Evolutionary conservation across 2,797 vertebrate genomes (phyloP).

Genomic region (Decapterus maruadsi): DNA sequence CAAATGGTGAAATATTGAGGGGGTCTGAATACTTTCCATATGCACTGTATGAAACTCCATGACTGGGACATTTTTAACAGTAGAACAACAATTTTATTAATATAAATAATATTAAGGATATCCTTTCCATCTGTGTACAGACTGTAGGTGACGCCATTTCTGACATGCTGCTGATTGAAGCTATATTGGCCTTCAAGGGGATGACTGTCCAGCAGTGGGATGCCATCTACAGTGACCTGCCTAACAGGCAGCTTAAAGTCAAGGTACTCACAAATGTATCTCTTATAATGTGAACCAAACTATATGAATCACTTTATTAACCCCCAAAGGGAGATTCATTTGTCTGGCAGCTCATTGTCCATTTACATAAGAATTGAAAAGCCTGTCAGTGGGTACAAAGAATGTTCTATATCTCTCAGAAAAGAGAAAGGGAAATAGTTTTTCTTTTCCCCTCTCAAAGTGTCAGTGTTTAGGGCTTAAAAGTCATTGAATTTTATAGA

Average conservation of each 20-base stretch:
- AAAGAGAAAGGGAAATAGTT: background rate
- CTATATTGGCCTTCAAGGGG: conserved; percentile 90
- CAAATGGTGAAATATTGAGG: too few species aligned
- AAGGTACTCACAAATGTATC: conserved; percentile 82
- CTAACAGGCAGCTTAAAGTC: conserved; percentile 95
- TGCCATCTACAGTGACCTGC: conserved; percentile 90
- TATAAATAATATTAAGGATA: background rate
- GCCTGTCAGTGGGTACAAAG: too few species aligned
- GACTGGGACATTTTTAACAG: background rate
- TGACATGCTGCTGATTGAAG: conserved; percentile 97
- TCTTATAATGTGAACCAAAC: background rate
- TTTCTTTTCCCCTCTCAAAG: background rate
- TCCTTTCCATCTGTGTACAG: conserved; percentile 74
- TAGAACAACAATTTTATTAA: background rate
- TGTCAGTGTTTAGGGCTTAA: background rate
- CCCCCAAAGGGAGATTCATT: too few species aligned
- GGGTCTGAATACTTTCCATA: too few species aligned
- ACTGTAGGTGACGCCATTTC: conserved; percentile 95
- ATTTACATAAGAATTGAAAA: too few species aligned
- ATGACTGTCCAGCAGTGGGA: conserved; percentile 93
- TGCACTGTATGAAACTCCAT: background rate
- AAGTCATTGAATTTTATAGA: background rate
- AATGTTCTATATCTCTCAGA: too few species aligned
- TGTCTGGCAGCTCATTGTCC: too few species aligned
- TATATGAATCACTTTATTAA: too few species aligned